Base-by-base conservation (phyloP, 1,140 invertebrate genomes). In the Ladona fulva region DNA sequence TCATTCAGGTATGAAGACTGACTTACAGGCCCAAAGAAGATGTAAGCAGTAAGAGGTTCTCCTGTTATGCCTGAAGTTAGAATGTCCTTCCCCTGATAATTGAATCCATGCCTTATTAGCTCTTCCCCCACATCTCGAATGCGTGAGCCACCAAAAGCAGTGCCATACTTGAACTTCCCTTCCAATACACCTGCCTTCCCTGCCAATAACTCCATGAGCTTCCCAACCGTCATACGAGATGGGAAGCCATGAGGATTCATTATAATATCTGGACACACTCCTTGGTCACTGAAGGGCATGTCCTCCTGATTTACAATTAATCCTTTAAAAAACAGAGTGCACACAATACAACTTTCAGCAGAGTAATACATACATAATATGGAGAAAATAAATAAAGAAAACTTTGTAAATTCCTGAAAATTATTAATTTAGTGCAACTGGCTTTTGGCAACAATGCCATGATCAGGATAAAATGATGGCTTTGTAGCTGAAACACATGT, bases 221-320 rank as follows among this genome's bases (percentile, higher is more conserved):
- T 99, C 0, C 98, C 98, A 0, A 99, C 97, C 24, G 98, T 99
- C 98, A 99, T 99, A 83, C 98, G 91, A 74, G 97, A 99, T 19
- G 98, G 98, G 85, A 97, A 99, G 77, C 98, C 98, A 85, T 99
- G 98, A 11, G 98, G 98, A 83, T 99, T 99, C 97, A 99, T 99
- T 79, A 99, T 97, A 88, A 99, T 95, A 84, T 99, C 98, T 0
- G 98, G 98, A 86, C 93, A 94, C 80, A 99, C 97, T 0, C 98
- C 98, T 80, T 89, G 87, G 83, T 98, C 95, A 82, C 95, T 97
- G 83, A 99, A 99, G 0, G 98, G 98, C 92, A 99, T 94, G 84
- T 99, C 97, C 87, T 98, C 95, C 86, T 99, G 97, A 74, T 97
- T 93, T 0, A 98, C 97, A 79, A 99, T 98, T 3, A 99, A 87